Base-by-base conservation (phyloP, 2,113 vertebrate genomes). In the Megaleporinus macrocephalus region DNA sequence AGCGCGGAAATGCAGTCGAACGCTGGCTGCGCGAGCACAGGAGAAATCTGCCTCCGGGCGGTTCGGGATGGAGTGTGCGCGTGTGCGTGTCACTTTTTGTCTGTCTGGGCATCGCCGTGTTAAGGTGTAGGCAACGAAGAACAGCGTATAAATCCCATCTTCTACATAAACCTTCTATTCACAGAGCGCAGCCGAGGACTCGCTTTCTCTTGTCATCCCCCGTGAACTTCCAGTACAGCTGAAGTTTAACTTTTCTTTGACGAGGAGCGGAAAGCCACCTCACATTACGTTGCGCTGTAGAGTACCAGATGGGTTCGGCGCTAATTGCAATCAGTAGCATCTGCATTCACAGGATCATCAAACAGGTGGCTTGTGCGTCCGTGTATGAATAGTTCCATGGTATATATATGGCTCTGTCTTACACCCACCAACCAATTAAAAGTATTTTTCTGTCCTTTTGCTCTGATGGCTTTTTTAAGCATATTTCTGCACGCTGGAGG, bases 391-490 rank as follows among this genome's bases (percentile, higher is more conserved):
- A 18, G 24, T 18, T 29, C 27, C 22, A 0, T 49, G 4, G 76
- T 84, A 61, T 36, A 72, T 81, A 22, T 84, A 83, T 44, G 41
- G 78, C 74, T 86, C 86, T 82, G 84, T 79, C 84, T 81, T 74
- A 82, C 80, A 77, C 75, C 82, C 88, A 27, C 84, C 68, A 82
- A 85, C 87, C 89, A 91, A 92, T 92, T 92, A 91, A 91, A 93
- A 83, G 85, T 88, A 86, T 92, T 92, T 91, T 91, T 87, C 87
- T 88, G 83, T 86, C 57, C 47, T 26, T 15, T 36, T 24, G 76
- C 27, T 4, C 27, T 20, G 63, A 66, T 66, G n/a, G 12, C 20
- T 36, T 30, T n/a, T 69, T 59, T 22, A 4, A 79, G 33, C 15
- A 47, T 36, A 78, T 33, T 16, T 1, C 36, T 9, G 16, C 49